These are phyloP conservation scores for Melinopterus prodromus DNA, from an alignment of 2,888 invertebrate species.

Conservation along the genomic window DNA sequence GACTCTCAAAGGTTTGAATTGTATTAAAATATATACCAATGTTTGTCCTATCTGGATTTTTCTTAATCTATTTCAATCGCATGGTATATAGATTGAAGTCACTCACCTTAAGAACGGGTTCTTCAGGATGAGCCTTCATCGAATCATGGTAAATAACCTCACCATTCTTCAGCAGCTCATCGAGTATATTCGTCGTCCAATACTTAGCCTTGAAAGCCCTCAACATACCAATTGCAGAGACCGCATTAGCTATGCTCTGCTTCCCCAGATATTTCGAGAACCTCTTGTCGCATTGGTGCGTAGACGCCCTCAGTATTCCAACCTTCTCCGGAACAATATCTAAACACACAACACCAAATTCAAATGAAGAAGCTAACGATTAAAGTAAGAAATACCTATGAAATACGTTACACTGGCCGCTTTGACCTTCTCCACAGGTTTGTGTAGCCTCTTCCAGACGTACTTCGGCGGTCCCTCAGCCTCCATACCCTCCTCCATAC, in stretches of 20 bases:
- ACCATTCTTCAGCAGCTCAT: constrained; percentile 56
- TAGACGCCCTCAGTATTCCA: constrained; percentile 56
- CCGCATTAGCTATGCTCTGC: constrained; percentile 55
- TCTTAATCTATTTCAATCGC: no score
- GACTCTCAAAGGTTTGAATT: no score
- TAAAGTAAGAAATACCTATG: constrained; percentile 35
- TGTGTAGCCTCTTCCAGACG: constrained; percentile 19
- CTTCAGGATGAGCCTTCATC: constrained; percentile 44
- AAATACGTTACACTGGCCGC: constrained; percentile 48
- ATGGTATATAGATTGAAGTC: no score
- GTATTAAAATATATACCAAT: no score
- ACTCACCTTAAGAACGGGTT: constrained; percentile 41
- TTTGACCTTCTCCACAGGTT: constrained; percentile 40
- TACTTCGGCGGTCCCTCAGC: constrained; percentile 23
- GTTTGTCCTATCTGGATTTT: no score
- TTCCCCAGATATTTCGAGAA: constrained; percentile 52
- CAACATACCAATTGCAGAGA: constrained; percentile 58
- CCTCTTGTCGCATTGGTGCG: constrained; percentile 54
- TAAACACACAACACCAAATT: constrained; percentile 27
- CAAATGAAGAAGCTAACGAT: background rate
- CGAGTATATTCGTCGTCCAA: constrained; percentile 57
- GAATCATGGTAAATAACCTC: constrained; percentile 54
- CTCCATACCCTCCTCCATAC: constrained; percentile 35
- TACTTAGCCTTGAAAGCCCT: constrained; percentile 53
- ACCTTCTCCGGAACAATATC: constrained; percentile 48